Conservation (phyloP, 23 tunicate genomes). For the Aplidium turbinatum region DNA sequence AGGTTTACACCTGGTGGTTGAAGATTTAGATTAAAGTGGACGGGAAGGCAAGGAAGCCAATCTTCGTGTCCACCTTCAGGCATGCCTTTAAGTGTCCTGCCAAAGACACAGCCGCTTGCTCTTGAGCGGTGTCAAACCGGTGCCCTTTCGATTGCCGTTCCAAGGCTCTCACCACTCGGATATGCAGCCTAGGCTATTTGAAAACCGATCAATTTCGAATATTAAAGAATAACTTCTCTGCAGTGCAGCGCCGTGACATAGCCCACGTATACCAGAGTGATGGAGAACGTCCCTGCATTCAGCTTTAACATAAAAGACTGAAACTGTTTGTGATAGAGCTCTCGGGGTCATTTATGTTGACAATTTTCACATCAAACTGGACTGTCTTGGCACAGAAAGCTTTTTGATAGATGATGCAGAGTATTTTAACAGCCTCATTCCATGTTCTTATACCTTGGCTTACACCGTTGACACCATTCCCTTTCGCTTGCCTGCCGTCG, state of each 20-base stretch:
- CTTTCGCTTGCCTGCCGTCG: slow-evolving; percentile 18
- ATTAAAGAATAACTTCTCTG: slow-evolving; percentile 7
- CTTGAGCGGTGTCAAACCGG: no score
- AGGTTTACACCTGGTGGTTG: no score
- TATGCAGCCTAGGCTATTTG: no score
- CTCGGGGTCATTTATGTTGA: slow-evolving; percentile 5
- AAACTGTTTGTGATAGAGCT: slow-evolving; percentile 11
- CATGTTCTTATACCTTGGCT: no score
- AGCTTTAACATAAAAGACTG: slow-evolving; percentile 1
- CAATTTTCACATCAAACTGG: slow-evolving; percentile 4
- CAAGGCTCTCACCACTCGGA: no score
- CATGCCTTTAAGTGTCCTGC: no score
- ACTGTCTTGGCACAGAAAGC: slow-evolving; percentile 9
- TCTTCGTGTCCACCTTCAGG: no score
- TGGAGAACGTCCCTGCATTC: slow-evolving; percentile 10
- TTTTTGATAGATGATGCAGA: slow-evolving; percentile 4
- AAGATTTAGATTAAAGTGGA: no score
- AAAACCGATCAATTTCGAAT: not conserved
- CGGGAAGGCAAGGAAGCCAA: no score
- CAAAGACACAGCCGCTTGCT: no score
- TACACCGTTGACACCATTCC: slow-evolving; percentile 21
- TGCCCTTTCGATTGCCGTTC: no score
- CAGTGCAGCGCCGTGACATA: not conserved
- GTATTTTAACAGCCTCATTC: no score
- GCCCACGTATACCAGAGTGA: slow-evolving; percentile 6